phyloP scores from a whole-genome alignment of 2,797 vertebrate species.

The Dromococcyx pavoninus region DNA sequence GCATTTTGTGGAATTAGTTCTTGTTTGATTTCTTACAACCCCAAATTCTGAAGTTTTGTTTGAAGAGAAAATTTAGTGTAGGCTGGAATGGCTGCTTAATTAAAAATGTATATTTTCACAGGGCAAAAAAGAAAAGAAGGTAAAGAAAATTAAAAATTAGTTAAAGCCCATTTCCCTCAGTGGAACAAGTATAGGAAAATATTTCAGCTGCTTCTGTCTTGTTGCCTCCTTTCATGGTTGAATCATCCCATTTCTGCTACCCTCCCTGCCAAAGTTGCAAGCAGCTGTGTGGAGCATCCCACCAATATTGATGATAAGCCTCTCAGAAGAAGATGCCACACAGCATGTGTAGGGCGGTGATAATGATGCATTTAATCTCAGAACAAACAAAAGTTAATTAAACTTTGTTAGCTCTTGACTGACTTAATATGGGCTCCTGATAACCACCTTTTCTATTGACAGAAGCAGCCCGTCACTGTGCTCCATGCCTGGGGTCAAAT shows the following conservation, averaged over 20 bases:
- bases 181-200: background rate
- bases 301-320: background rate
- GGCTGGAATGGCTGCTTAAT: background rate
- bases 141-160: background rate
- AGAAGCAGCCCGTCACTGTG: fast-evolving
- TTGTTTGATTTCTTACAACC: background rate
- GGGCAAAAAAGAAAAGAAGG: background rate
- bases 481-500: background rate
- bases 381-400: background rate
- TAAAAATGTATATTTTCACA: background rate
- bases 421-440: background rate
- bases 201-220: background rate
- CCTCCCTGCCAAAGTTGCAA: background rate
- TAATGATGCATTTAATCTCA: background rate
- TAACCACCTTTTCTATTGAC: background rate
- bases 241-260: background rate
- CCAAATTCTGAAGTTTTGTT: background rate
- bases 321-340: background rate
- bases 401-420: background rate
- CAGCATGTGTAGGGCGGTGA: fast-evolving
- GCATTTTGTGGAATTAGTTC: background rate
- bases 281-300: background rate
- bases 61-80: background rate
- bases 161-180: background rate
- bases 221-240: background rate